Conservation (phyloP, 2,888 invertebrate species). For the Eurytoma adleriae region DNA sequence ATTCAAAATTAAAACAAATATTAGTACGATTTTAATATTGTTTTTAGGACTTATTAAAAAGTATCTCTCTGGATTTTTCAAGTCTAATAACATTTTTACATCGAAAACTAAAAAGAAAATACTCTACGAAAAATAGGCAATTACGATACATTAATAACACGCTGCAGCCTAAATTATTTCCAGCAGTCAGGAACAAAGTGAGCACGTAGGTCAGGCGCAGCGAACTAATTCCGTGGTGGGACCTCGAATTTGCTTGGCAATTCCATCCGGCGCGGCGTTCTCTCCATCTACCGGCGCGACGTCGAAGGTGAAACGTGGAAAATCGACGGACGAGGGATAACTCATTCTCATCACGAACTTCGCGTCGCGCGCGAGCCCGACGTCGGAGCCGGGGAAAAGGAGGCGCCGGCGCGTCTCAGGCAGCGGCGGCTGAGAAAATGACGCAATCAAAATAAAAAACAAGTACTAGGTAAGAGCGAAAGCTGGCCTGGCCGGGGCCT, state of each 20-base stretch:
- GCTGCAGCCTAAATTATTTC: neutral
- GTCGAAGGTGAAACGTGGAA: slow-evolving; percentile 62
- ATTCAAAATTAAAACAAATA: too few relatives aligned
- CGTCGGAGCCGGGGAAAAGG: slow-evolving; percentile 46
- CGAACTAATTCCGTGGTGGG: slow-evolving; percentile 56
- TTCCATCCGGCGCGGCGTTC: slow-evolving; percentile 7
- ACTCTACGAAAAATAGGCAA: neutral
- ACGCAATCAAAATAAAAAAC: slow-evolving; percentile 14
- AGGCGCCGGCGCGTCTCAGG: neutral
- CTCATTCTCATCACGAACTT: slow-evolving; percentile 66
- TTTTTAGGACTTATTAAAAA: too few relatives aligned
- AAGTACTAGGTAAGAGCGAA: neutral
- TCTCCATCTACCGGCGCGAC: slow-evolving; percentile 10
- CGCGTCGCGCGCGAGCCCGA: slow-evolving; percentile 51
- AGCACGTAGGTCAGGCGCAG: neutral
- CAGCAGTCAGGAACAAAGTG: neutral
- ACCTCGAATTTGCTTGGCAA: slow-evolving; percentile 59
- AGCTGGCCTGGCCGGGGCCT: neutral
- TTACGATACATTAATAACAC: neutral
- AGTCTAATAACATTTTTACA: too few relatives aligned
- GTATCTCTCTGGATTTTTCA: too few relatives aligned
- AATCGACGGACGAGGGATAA: slow-evolving; percentile 61
- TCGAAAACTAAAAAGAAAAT: too few relatives aligned
- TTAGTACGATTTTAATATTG: too few relatives aligned
- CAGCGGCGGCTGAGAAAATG: slow-evolving; percentile 34